phyloP scores from a whole-genome alignment of 1,140 invertebrate species.

The Panulirus ornatus region DNA sequence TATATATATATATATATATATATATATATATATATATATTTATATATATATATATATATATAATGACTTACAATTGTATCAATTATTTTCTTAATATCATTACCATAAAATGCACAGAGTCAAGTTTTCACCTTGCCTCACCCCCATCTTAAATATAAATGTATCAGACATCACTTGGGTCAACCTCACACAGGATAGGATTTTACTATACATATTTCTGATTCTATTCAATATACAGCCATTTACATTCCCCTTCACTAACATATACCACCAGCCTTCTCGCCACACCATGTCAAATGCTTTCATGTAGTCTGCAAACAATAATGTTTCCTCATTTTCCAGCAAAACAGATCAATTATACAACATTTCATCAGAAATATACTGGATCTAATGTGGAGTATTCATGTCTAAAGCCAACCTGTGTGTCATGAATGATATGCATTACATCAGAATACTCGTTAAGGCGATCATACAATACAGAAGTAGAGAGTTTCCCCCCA shows the following conservation, averaged over 20 bases:
- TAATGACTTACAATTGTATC: neutral
- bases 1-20: conserved; percentile 13
- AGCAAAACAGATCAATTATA: neutral
- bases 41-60: neutral
- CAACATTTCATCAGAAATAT: neutral
- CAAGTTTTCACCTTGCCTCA: neutral
- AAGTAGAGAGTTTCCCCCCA: no score
- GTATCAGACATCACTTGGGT: neutral
- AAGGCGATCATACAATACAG: no score
- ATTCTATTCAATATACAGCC: neutral
- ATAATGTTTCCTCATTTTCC: neutral
- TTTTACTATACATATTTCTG: neutral
- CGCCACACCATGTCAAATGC: neutral
- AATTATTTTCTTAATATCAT: neutral
- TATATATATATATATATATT: neutral
- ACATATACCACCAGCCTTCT: no score
- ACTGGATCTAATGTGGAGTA: neutral
- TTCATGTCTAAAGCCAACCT: neutral
- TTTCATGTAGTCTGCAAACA: neutral
- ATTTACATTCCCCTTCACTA: neutral
- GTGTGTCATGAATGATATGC: no score
- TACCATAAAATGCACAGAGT: neutral
- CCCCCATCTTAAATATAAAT: neutral
- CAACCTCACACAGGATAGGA: neutral
- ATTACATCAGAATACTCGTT: no score